A percentile compares a stretch with the other conserved stretches of the same genome.
These are phyloP conservation scores for Saguinus midas DNA, from an alignment of 2,113 vertebrate genomes.

Conservation along the genomic window DNA sequence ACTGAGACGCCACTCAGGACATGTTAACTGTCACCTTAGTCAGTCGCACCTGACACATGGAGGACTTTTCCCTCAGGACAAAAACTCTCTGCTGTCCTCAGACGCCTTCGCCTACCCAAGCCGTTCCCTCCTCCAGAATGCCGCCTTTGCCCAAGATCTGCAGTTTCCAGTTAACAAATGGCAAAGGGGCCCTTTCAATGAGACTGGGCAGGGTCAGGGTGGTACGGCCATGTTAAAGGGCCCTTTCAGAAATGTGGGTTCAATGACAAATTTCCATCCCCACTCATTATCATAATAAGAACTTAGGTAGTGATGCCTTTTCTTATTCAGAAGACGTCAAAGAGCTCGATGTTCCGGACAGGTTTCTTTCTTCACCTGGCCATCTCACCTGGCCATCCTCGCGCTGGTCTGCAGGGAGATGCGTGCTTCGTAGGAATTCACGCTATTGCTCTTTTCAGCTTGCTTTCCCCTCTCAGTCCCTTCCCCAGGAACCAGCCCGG, in stretches of 20 bases:
- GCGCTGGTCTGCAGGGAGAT: background rate
- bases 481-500: background rate
- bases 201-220: too few relatives aligned
- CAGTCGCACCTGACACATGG: accelerated
- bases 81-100: too few relatives aligned
- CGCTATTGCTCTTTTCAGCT: accelerated
- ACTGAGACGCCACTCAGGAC: accelerated
- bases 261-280: background rate
- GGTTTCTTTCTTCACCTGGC: background rate
- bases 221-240: too few relatives aligned
- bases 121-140: accelerated
- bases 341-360: background rate
- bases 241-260: background rate
- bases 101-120: accelerated
- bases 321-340: background rate
- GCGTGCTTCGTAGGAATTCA: accelerated
- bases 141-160: accelerated
- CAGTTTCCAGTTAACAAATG: background rate
- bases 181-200: background rate
- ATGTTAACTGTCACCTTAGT: background rate
- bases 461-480: too few relatives aligned
- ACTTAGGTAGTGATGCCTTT: background rate
- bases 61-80: background rate
- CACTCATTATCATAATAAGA: background rate
- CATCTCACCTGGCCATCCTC: too few relatives aligned